Base-by-base conservation (phyloP, 2,797 vertebrate genomes). In the Danio aesculapii region DNA sequence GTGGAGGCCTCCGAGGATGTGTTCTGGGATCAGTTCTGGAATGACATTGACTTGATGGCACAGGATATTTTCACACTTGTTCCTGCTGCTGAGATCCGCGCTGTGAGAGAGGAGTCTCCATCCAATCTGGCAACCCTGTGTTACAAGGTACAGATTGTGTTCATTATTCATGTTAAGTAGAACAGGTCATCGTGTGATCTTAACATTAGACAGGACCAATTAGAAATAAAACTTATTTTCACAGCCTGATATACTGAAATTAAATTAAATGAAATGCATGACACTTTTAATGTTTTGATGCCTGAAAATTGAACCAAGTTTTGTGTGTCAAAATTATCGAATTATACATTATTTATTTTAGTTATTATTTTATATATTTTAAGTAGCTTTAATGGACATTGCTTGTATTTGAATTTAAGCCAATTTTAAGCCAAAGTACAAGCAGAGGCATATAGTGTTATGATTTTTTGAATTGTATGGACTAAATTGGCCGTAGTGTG, bases 11-110 rank as follows among this genome's bases (percentile, higher is more conserved):
- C 97, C 0, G 98, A 99, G 70, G 97, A 99, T 86, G 96, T 95
- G 73, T 99, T 99, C 84, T 99, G 98, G 98, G 97, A 99, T 91
- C 97, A 99, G 91, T 99, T 99, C 92, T 99, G 98, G 98, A 95
- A 96, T 58, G 97, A 99, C 90, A 95, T 95, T 6, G 94, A 95
- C 90, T 98, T 97, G 59, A 97, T 97, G 0, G 96, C 99, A 82
- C 98, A 99, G 92, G 98, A 99, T 88, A 96, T 99, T 83, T 99
- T 99, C 87, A 97, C 98, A 0, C 91, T 99, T 81, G 97, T 99
- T 86, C 98, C 98, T 11, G 97, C 97, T 16, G 98, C 98, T 1
- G 98, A 99, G 93, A 98, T 99, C 88, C 95, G 98, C 86, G 98
- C 98, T 0, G 96, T 99, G 82, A 92, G 98, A 84, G 98, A 99